Evolutionary conservation across 1,140 invertebrate species (phyloP), one percentile per base, ranked within the genome.

Genomic region (Arctopsyche grandis): DNA sequence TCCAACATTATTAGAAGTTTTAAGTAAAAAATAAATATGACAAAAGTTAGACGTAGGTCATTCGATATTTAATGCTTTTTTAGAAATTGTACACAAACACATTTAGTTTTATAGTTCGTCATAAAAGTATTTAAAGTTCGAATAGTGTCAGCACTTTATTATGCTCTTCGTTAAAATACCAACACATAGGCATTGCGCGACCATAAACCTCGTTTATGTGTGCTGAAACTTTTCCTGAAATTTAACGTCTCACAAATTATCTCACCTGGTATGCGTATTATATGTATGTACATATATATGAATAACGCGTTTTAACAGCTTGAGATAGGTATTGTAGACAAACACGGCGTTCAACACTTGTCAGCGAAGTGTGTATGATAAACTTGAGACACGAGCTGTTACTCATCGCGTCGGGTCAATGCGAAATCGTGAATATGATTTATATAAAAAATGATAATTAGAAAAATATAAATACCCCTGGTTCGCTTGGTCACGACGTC

Each of bases 391-490:
- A 71, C 69, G 69, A 71, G 43, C 24, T 71, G 69, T 71, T 46
- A 38, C 69, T 71, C 69, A 71, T 71, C 69, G 22, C 69, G 43
- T 48, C 44, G 69, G 69, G 69, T 71, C 69, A 71, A 71, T 71
- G 69, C 69, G 44, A 71, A 71, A 71, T 71, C 69, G 69, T 71
- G 69, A 71, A 71, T 71, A 46, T 46, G 38, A 46, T 46, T 71
- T 71, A 71, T 71, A 71, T 71, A 48, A 71, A 71, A 71, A 71
- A 71, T 71, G 69, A 71, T 71, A 71, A 71, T 71, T 71, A 71
- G 69, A 71, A 71, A 71, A 46, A 48, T 71, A 71, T 71, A 46
- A 46, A 71, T 66, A 24, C 26, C n/a, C 69, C 22, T 19, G 69
- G 44, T 16, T n/a, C 16, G 26, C 21, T n/a, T n/a, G 44, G 44